Conservation (phyloP, 2,888 invertebrate genomes). For the Tipula helvola region DNA sequence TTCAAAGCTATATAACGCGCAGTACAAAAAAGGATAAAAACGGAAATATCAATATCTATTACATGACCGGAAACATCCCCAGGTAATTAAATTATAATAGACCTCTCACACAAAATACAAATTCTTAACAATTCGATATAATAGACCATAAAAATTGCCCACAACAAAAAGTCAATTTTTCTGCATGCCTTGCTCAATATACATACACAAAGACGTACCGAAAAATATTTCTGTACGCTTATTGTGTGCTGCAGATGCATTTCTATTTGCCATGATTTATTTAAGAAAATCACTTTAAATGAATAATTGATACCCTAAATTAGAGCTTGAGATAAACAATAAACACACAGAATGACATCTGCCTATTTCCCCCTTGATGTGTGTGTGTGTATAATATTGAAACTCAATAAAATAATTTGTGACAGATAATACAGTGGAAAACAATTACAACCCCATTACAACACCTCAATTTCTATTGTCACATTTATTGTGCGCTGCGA, state of each 20-base stretch:
- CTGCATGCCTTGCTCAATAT: not conserved
- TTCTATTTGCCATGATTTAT: not conserved
- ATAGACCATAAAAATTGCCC: conserved; percentile 4
- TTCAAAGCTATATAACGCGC: not conserved
- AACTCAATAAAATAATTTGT: not conserved
- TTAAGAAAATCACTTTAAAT: not conserved
- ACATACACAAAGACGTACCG: not conserved
- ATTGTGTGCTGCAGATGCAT: not conserved
- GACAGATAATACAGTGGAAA: not conserved
- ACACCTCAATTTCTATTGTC: conserved; percentile 6
- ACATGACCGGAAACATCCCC: conserved; percentile 4
- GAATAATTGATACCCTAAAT: conserved; percentile 4
- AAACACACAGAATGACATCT: conserved; percentile 12
- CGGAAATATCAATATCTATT: not conserved
- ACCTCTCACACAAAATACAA: not conserved
- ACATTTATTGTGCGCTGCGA: not conserved
- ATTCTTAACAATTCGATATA: not conserved
- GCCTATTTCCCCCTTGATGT: not conserved
- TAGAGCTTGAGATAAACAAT: not conserved
- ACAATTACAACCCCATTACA: conserved; percentile 10
- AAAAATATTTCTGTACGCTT: not conserved
- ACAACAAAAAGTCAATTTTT: not conserved
- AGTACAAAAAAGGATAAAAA: not conserved
- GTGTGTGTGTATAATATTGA: not conserved
- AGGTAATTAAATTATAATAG: not conserved